These are phyloP conservation scores for Drosophila borealis DNA, from an alignment of 2,888 invertebrate species.

Conservation along the genomic window DNA sequence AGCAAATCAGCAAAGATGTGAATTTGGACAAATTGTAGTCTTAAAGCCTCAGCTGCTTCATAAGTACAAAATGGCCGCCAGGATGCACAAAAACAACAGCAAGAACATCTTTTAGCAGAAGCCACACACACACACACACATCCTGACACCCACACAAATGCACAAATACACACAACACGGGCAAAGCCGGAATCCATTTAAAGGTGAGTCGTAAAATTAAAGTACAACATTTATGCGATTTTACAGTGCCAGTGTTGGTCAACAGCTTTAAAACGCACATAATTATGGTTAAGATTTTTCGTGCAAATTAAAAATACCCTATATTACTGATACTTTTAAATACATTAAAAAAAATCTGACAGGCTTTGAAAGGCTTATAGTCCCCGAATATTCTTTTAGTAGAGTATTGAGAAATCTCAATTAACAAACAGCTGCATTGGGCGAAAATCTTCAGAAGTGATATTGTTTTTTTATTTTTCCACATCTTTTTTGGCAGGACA, in stretches of 20 bases:
- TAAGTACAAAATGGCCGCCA: constrained; percentile 73
- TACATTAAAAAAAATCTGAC: no score
- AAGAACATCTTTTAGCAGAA: constrained; percentile 46
- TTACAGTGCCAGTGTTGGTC: constrained; percentile 8
- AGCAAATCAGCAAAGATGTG: constrained; percentile 55
- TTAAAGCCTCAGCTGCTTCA: constrained; percentile 53
- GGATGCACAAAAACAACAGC: constrained; percentile 59
- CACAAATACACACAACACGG: constrained; percentile 15
- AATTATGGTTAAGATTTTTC: background rate
- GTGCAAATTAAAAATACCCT: background rate
- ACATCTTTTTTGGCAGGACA: no score
- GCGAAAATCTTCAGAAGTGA: no score
- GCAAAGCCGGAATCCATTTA: constrained; percentile 47
- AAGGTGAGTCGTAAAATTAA: constrained; percentile 60
- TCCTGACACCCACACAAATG: constrained; percentile 32
- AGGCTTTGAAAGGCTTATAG: no score
- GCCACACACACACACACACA: constrained; percentile 27
- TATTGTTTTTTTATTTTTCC: no score
- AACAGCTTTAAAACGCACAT: constrained; percentile 3
- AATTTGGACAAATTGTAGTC: constrained; percentile 36
- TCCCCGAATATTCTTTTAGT: no score
- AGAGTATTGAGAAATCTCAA: no score
- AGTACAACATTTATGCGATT: background rate
- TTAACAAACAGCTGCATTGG: no score
- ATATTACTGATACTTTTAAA: background rate